Base-by-base conservation (phyloP, 2,797 vertebrate species). In the Lindbergichthys nudifrons region DNA sequence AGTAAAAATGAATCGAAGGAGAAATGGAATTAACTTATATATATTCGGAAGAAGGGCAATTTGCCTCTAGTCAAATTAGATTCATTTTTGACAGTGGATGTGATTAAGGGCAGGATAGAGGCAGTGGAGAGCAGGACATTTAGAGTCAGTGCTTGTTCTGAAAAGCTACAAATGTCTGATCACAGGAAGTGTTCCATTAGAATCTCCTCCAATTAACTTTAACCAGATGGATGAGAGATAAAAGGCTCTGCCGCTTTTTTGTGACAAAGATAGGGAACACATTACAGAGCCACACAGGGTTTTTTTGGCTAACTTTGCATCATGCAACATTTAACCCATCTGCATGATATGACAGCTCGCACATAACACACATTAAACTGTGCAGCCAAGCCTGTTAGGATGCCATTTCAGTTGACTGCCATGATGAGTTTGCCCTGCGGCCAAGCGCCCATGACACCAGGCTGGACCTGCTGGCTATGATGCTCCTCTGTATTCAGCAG, bases 71-170 rank as follows among this genome's bases (percentile, higher is more conserved):
- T 85, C 75, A 90, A 88, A 94, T 92, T 88, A 88, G 87, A 91
- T 93, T 92, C 77, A 87, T 85, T 93, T 89, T 82, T 86, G 86
- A 82, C 75, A 84, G 69, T 0, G 1, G 83, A 89, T 82, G 65
- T 91, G 92, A 94, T 93, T 93, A 95, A 95, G 88, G 88, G 84
- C 79, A 83, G 58, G 69, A 84, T 64, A 50, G 61, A 73, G 51
- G 75, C 21, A 32, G 47, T 12, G 21, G 64, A 77, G 73, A 81
- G 64, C 73, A 79, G 74, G 75, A 80, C 73, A 65, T 80, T 71
- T 61, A 62, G 75, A 75, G 67, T 82, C 67, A 65, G 8, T 56
- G 70, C 63, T 58, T 68, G 47, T 73, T 75, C 32, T 85, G 43
- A 50, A 59, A 54, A 60, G 72, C 47, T 75, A 19, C 57, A 54